phyloP scores from a whole-genome alignment of 2,113 vertebrate species.

The Tiliqua scincoides region DNA sequence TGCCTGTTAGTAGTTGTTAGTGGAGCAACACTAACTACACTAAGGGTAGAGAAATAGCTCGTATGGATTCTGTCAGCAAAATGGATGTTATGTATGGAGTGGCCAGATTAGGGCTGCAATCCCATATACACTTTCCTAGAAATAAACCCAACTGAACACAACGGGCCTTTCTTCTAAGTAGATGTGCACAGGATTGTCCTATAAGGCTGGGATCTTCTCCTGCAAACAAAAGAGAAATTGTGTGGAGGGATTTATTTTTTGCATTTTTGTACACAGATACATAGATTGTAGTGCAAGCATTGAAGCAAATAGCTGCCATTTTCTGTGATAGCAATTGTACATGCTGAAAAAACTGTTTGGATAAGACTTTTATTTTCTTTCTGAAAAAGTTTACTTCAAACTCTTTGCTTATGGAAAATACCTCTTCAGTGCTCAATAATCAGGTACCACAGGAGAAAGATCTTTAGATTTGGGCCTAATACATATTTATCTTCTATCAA shows the following conservation, averaged over 20 bases:
- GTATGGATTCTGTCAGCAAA: too few species aligned
- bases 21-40: too few species aligned
- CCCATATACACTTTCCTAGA: too few species aligned
- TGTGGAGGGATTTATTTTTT: background rate
- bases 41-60: too few species aligned
- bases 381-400: background rate
- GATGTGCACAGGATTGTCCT: too few species aligned
- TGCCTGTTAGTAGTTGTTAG: too few species aligned
- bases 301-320: background rate
- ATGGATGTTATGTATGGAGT: background rate
- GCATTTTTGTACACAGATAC: background rate
- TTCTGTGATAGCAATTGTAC: background rate
- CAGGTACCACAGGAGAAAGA: background rate
- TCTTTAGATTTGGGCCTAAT: slow-evolving; percentile 3
- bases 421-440: background rate
- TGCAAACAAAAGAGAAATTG: background rate
- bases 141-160: too few species aligned
- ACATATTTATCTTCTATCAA: background rate
- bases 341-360: background rate
- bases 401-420: background rate
- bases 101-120: too few species aligned
- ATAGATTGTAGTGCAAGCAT: background rate
- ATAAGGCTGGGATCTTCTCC: background rate
- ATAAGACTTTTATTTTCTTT: background rate
- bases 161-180: too few species aligned